Conservation (phyloP, 30 jellyfish, hydroid and myxozoan genomes). For the Phacellophora camtschatica region DNA sequence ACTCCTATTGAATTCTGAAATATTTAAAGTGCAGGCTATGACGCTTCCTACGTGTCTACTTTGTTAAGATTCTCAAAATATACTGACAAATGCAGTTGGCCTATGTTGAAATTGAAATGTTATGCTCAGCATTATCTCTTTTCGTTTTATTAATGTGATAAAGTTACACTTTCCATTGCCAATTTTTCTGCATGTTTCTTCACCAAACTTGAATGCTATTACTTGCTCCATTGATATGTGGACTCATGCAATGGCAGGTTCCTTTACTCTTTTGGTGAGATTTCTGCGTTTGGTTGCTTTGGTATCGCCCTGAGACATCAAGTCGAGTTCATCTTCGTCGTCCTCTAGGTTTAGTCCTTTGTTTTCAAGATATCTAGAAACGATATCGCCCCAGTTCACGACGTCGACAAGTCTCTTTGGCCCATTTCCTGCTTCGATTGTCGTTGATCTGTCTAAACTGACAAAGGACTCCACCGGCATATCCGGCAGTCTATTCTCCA, state of each 20-base stretch:
- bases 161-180: too few relatives aligned
- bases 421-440: slow-evolving; percentile 63
- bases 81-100: too few relatives aligned
- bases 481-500: slow-evolving; percentile 67
- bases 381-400: slow-evolving; percentile 78
- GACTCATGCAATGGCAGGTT: slow-evolving; percentile 23
- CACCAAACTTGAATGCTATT: neutral
- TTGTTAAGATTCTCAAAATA: too few relatives aligned
- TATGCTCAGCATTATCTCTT: too few relatives aligned
- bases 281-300: slow-evolving; percentile 30
- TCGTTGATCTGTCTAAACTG: slow-evolving; percentile 62
- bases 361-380: slow-evolving; percentile 41
- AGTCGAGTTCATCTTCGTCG: slow-evolving; percentile 53
- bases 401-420: slow-evolving; percentile 67
- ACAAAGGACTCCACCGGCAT: slow-evolving; percentile 72
- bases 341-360: slow-evolving; percentile 75
- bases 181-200: too few relatives aligned
- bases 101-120: too few relatives aligned
- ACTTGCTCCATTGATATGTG: neutral
- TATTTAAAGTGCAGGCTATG: too few relatives aligned
- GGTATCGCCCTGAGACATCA: slow-evolving; percentile 5
- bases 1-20: too few relatives aligned
- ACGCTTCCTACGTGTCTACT: too few relatives aligned
- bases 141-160: too few relatives aligned
- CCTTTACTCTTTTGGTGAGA: slow-evolving; percentile 9